Evolutionary conservation across 2,888 invertebrate species (phyloP).

Genomic region (Megaustenia siamemsis): DNA sequence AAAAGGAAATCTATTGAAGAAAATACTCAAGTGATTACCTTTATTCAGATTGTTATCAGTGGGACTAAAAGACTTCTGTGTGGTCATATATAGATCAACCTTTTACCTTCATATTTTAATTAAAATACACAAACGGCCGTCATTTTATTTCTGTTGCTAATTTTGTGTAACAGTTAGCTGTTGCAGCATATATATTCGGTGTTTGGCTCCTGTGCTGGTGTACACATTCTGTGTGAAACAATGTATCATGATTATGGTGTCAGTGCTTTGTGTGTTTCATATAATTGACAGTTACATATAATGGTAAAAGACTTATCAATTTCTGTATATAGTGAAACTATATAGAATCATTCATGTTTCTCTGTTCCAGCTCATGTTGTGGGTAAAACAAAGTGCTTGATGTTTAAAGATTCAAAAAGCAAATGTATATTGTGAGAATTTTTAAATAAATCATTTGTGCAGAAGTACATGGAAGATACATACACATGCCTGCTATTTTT

Average conservation of each 20-base stretch:
- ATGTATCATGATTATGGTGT: slow-evolving; percentile 37
- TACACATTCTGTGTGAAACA: slow-evolving; percentile 17
- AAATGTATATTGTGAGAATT: too few relatives aligned
- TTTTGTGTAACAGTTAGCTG: neutral
- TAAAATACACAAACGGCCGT: too few relatives aligned
- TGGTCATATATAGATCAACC: too few relatives aligned
- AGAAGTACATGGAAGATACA: too few relatives aligned
- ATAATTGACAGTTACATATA: slow-evolving; percentile 19
- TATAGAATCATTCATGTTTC: neutral
- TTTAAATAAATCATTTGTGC: too few relatives aligned
- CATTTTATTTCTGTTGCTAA: neutral
- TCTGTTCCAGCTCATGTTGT: neutral
- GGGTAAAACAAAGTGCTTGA: neutral
- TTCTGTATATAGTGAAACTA: slow-evolving; percentile 42
- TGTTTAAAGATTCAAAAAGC: neutral
- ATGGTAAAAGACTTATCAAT: slow-evolving; percentile 36
- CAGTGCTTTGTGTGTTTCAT: slow-evolving; percentile 45
- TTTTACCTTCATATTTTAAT: too few relatives aligned
- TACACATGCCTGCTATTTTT: too few relatives aligned
- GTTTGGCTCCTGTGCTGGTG: slow-evolving; percentile 21
- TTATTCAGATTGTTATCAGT: too few relatives aligned
- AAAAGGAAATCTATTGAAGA: too few relatives aligned
- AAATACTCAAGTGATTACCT: too few relatives aligned
- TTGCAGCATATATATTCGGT: slow-evolving; percentile 31
- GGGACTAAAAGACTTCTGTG: too few relatives aligned